Percentiles rank a stretch among this genome's conserved stretches.
phyloP scores from a whole-genome alignment of 2,113 vertebrate genomes.

The Felis catus region DNA sequence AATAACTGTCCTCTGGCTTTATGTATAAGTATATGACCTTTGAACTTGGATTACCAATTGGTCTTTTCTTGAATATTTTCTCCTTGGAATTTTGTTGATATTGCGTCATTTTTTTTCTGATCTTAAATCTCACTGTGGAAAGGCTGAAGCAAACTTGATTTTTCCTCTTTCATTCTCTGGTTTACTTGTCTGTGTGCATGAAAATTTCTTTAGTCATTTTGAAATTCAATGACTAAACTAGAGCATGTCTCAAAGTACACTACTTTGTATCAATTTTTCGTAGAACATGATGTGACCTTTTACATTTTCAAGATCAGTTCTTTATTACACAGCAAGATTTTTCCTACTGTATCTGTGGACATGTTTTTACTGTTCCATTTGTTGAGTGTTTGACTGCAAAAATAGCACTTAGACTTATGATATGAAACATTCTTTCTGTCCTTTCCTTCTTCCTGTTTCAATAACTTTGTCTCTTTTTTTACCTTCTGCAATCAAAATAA shows the following conservation, averaged over 20 bases:
- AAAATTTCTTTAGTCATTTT: constrained; percentile 18
- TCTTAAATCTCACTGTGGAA: background rate
- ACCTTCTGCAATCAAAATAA: background rate
- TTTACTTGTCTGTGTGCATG: background rate
- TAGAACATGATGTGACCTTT: background rate
- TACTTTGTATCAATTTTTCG: constrained; percentile 18
- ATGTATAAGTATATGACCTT: background rate
- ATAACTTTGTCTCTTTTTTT: background rate
- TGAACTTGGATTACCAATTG: background rate
- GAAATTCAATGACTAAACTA: background rate
- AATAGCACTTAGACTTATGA: background rate
- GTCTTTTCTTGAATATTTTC: background rate
- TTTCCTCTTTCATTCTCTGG: background rate
- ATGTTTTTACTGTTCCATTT: background rate
- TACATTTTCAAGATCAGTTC: background rate
- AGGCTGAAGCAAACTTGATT: background rate
- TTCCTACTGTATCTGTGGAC: background rate
- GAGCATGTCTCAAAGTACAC: background rate
- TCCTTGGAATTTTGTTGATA: background rate
- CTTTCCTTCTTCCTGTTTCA: background rate
- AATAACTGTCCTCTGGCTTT: background rate
- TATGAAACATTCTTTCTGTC: background rate
- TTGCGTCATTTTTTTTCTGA: background rate
- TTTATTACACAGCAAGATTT: constrained; percentile 19
- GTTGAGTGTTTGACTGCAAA: background rate